Percentiles rank a stretch among this genome's conserved stretches.
phyloP scores from a whole-genome alignment of 2,113 vertebrate species.

The Chamaetylas fuelleborni region DNA sequence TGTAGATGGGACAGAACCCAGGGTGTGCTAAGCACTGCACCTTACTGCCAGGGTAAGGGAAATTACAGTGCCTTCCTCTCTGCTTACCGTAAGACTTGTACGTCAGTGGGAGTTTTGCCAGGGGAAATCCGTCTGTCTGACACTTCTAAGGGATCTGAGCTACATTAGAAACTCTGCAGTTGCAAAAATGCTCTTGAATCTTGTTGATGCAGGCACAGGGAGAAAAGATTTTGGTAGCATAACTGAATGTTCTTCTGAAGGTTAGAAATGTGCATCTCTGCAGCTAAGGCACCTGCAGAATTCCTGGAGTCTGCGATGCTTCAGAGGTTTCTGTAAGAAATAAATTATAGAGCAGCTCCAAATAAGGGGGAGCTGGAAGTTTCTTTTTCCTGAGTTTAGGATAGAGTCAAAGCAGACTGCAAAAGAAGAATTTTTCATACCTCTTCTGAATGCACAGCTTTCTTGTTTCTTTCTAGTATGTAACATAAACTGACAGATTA shows the following conservation, averaged over 20 bases:
- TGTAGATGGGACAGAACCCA: background rate
- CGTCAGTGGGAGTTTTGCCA: background rate
- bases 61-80: background rate
- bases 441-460: background rate
- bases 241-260: background rate
- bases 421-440: background rate
- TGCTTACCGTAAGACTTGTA: background rate
- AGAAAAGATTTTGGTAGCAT: background rate
- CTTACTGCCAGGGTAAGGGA: background rate
- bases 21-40: background rate
- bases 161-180: background rate
- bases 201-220: background rate
- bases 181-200: background rate
- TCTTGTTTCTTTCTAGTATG: background rate
- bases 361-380: background rate
- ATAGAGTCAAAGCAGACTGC: background rate
- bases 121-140: background rate
- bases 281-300: background rate
- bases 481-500: background rate
- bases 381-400: background rate
- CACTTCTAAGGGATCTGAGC: background rate
- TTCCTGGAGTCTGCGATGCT: background rate
- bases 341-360: background rate
- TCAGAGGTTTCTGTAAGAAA: background rate
- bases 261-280: background rate